A percentile compares a stretch with the other conserved stretches of the same genome.
phyloP scores from a whole-genome alignment of 1,140 invertebrate genomes.

The Anadara kagoshimensis region DNA sequence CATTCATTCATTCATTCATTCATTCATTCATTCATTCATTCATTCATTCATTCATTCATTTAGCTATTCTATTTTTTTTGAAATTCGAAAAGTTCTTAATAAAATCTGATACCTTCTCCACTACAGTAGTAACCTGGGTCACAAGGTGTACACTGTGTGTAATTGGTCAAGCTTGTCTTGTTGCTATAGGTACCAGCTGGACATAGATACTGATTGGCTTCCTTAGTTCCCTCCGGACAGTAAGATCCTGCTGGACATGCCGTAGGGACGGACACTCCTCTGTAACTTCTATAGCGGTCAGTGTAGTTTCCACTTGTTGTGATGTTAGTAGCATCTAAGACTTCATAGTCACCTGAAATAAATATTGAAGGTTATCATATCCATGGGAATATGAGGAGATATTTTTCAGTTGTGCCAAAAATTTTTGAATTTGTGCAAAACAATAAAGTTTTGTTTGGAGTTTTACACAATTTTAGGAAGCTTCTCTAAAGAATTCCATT shows the following conservation, averaged over 20 bases:
- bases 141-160: slow-evolving; percentile 66
- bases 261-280: slow-evolving; percentile 66
- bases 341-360: slow-evolving; percentile 65
- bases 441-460: too few relatives aligned
- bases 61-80: too few relatives aligned
- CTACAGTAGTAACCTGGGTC: slow-evolving; percentile 63
- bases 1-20: too few relatives aligned
- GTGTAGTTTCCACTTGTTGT: slow-evolving; percentile 63
- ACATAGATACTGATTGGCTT: slow-evolving; percentile 60
- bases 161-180: slow-evolving; percentile 54
- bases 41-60: too few relatives aligned
- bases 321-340: slow-evolving; percentile 61
- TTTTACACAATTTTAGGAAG: too few relatives aligned
- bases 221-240: slow-evolving; percentile 63
- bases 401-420: too few relatives aligned
- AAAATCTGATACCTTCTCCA: slow-evolving; percentile 62
- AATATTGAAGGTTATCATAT: too few relatives aligned
- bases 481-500: too few relatives aligned
- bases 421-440: too few relatives aligned
- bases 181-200: slow-evolving; percentile 66
- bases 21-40: too few relatives aligned
- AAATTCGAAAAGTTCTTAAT: too few relatives aligned
- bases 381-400: too few relatives aligned
- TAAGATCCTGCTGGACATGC: slow-evolving; percentile 68
- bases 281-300: slow-evolving; percentile 63